Evolutionary conservation across 2,888 invertebrate species (phyloP).

Genomic region (Agonopterix heracliana): DNA sequence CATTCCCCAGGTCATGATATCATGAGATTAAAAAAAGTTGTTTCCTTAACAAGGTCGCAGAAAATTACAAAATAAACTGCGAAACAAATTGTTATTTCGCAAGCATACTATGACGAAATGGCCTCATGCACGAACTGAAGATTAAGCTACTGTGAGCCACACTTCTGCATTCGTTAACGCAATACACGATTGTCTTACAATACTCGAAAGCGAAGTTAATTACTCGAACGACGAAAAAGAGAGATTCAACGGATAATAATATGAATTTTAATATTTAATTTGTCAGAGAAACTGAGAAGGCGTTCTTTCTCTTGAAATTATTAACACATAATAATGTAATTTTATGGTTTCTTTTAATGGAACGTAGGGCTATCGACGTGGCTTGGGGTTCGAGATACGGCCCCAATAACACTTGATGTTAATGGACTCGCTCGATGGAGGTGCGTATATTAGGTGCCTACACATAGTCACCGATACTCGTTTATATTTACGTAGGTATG

Average conservation of each 20-base stretch:
- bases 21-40: conserved; percentile 34
- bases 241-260: conserved; percentile 38
- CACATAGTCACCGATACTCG: conserved; percentile 10
- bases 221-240: conserved; percentile 26
- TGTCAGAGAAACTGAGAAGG: conserved; percentile 40
- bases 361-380: conserved; percentile 61
- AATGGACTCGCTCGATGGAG: conserved; percentile 52
- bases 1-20: conserved; percentile 25
- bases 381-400: conserved; percentile 54
- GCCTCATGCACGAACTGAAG: conserved; percentile 25
- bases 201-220: conserved; percentile 27
- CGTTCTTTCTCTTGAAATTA: conserved; percentile 65
- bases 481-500: conserved; percentile 7
- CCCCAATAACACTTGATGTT: conserved; percentile 62
- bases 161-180: conserved; percentile 41
- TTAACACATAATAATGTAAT: conserved; percentile 75
- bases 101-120: conserved; percentile 33
- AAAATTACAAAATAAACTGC: conserved; percentile 29
- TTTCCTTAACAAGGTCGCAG: conserved; percentile 24
- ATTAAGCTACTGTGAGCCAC: conserved; percentile 42
- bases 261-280: conserved; percentile 46
- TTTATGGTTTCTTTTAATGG: conserved; percentile 73
- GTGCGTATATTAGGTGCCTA: conserved; percentile 27
- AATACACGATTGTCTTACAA: conserved; percentile 38
- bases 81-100: conserved; percentile 32